phyloP scores from a whole-genome alignment of 1,140 invertebrate species.

The Hyles euphorbiae region DNA sequence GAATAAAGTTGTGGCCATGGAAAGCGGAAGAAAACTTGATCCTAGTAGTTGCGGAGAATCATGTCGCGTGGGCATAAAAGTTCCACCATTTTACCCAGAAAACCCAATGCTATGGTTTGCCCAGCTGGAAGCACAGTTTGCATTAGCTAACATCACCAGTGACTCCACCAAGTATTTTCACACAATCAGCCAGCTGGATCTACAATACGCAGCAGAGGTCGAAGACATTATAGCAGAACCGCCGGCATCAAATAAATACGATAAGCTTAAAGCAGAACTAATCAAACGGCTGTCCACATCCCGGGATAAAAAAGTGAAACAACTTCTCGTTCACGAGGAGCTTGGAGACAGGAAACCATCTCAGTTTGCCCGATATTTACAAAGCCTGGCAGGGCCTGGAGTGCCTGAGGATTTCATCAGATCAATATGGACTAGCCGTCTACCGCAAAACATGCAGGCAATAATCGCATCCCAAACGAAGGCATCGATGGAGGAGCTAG shows the following conservation, averaged over 20 bases:
- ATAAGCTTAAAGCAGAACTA: constrained; percentile 11
- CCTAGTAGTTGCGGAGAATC: too few relatives aligned
- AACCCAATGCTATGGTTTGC: constrained; percentile 25
- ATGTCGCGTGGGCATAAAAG: constrained; percentile 5
- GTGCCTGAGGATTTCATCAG: constrained; percentile 23
- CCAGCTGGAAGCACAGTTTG: constrained; percentile 28
- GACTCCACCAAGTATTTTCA: constrained; percentile 15
- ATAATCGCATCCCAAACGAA: constrained; percentile 8
- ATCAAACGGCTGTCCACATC: constrained; percentile 12
- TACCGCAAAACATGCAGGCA: constrained; percentile 12
- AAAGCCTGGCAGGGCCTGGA: constrained; percentile 16
- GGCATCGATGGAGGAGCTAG: neutral
- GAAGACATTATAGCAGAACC: constrained; percentile 2
- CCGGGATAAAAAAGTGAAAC: constrained; percentile 18
- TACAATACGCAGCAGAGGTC: constrained; percentile 4
- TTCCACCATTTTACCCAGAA: constrained; percentile 24
- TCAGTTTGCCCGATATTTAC: constrained; percentile 24
- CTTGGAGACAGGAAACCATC: constrained; percentile 34
- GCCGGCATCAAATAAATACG: neutral
- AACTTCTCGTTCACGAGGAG: constrained; percentile 28
- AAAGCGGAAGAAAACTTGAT: too few relatives aligned
- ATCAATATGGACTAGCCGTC: constrained; percentile 36
- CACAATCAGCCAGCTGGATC: neutral
- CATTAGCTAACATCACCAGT: constrained; percentile 15
- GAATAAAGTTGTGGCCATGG: too few relatives aligned